phyloP scores from a whole-genome alignment of 2,888 invertebrate genomes.

The Cyrtodaria siliqua region DNA sequence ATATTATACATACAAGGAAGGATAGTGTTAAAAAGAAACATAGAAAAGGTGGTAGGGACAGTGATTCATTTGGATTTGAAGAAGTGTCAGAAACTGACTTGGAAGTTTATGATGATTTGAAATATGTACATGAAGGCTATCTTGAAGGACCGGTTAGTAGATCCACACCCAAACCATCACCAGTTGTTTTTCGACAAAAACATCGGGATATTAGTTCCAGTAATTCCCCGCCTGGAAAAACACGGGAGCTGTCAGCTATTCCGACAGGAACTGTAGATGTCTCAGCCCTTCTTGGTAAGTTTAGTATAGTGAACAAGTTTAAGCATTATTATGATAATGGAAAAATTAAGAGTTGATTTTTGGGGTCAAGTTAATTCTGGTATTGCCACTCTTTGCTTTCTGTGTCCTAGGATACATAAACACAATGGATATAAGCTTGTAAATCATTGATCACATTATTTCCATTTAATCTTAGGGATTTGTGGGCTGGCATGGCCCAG shows the following conservation, averaged over 20 bases:
- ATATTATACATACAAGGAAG: slow-evolving; percentile 91
- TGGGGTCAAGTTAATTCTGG: too few species aligned
- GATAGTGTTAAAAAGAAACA: slow-evolving; percentile 90
- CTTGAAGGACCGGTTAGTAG: slow-evolving; percentile 76
- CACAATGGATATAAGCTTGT: too few species aligned
- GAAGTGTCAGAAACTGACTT: slow-evolving; percentile 78
- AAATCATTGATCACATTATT: too few species aligned
- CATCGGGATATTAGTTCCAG: slow-evolving; percentile 64
- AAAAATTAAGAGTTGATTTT: too few species aligned
- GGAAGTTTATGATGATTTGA: slow-evolving; percentile 72
- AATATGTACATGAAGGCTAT: slow-evolving; percentile 71
- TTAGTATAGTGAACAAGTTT: background rate
- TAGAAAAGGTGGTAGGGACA: slow-evolving; percentile 75
- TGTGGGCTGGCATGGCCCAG: too few species aligned
- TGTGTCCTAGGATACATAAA: too few species aligned
- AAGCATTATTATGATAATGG: too few species aligned
- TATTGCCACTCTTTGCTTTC: too few species aligned
- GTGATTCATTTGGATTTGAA: slow-evolving; percentile 69
- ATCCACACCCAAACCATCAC: slow-evolving; percentile 79
- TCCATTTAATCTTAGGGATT: too few species aligned
- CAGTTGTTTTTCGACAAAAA: slow-evolving; percentile 73
- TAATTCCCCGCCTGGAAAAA: slow-evolving; percentile 66
- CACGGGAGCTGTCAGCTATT: slow-evolving; percentile 32
- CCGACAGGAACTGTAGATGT: slow-evolving; percentile 71
- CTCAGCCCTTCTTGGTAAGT: slow-evolving; percentile 80